Evolutionary conservation across 2,797 vertebrate genomes (phyloP), one percentile per base, ranked within the genome.

Genomic region (Microctenopoma lineatum): DNA sequence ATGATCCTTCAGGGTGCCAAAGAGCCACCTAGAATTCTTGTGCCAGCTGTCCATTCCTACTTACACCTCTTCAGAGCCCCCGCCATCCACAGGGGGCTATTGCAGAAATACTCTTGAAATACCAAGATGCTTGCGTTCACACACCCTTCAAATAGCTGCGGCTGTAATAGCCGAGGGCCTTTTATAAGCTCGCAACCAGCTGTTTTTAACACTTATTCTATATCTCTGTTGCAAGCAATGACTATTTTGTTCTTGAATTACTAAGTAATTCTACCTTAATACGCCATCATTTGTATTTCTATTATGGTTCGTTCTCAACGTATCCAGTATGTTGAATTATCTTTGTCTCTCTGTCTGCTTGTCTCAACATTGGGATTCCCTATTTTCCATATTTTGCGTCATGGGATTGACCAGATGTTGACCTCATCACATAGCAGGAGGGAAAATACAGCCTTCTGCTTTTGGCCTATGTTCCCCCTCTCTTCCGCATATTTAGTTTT

Each of bases 331-430:
- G 83, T 89, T 84, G 38, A 48, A 73, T 66, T 74, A 66, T 73
- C 84, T 58, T 73, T 64, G 70, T 46, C 42, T 47, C 46, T 64
- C 34, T 73, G n/a, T 79, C 2, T 66, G 18, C 34, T 72, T 55
- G 69, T 53, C 52, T 65, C 59, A 12, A 67, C 41, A 7, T 53
- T 36, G 88, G 89, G 89, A 91, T 87, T 91, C 92, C 88, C 87
- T 88, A 57, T 45, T 71, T 53, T 32, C 29, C 29, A 32, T 59
- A 0, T 88, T 82, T 83, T 64, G 52, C 59, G 52, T 88, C 83
- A 84, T 71, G 65, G 80, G 80, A 68, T 73, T 62, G 78, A 82
- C 83, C 66, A 70, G 51, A 58, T 70, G 73, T 75, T 82, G 57
- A 87, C 73, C 77, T 86, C 85, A 68, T 85, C 80, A 59, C 75